phyloP scores from a whole-genome alignment of 1,140 invertebrate species.

The Saccostrea cuccullata region DNA sequence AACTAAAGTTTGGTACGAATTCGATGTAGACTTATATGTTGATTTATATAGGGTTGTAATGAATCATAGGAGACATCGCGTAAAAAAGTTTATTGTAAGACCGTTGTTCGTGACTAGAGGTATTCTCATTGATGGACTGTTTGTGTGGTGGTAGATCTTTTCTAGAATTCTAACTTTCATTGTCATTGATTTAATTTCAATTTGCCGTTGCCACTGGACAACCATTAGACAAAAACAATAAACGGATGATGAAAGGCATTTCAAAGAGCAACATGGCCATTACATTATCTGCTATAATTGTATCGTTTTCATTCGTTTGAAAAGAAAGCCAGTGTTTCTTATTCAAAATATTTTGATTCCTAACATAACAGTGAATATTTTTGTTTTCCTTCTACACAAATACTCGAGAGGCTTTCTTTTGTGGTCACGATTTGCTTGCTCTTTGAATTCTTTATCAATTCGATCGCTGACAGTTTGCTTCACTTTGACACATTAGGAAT shows the following conservation, averaged over 20 bases:
- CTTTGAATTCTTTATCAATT: slow-evolving; percentile 36
- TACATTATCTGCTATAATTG: background rate
- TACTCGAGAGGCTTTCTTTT: slow-evolving; percentile 43
- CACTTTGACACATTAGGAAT: background rate
- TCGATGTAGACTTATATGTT: too few relatives aligned
- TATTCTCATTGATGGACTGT: too few relatives aligned
- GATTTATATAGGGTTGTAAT: too few relatives aligned
- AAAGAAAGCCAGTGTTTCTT: background rate
- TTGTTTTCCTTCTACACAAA: slow-evolving; percentile 42
- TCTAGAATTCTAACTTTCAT: too few relatives aligned
- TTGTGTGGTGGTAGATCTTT: too few relatives aligned
- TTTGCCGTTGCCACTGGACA: background rate
- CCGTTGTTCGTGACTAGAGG: too few relatives aligned
- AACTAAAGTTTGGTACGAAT: too few relatives aligned
- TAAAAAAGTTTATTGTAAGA: too few relatives aligned
- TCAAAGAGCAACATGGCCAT: background rate
- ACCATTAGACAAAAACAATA: background rate
- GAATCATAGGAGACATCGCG: too few relatives aligned
- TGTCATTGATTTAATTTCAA: background rate
- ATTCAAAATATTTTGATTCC: slow-evolving; percentile 35
- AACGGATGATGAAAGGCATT: background rate
- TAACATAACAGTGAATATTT: background rate
- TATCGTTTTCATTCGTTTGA: background rate
- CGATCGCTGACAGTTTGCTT: slow-evolving; percentile 1
- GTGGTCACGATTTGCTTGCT: slow-evolving; percentile 41